phyloP scores from a whole-genome alignment of 2,113 vertebrate species.

The Thunnus maccoyii region DNA sequence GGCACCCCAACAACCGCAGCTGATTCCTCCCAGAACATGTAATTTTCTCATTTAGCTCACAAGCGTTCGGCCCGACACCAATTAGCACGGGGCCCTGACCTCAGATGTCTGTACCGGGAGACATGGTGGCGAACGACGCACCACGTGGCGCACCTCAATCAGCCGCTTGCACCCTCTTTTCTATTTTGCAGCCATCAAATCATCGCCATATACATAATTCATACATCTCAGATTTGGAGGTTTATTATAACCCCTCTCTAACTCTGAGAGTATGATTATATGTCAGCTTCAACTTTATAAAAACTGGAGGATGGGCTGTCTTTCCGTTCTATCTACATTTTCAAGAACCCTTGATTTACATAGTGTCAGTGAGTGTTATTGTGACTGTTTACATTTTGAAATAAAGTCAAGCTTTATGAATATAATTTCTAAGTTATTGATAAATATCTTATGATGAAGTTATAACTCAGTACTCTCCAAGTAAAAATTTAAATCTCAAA shows the following conservation, averaged over 20 bases:
- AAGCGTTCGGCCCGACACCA: slow-evolving; percentile 83
- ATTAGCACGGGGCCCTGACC: slow-evolving; percentile 86
- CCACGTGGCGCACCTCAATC: slow-evolving; percentile 80
- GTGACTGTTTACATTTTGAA: not conserved
- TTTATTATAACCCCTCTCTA: slow-evolving; percentile 82
- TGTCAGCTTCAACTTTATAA: slow-evolving; percentile 74
- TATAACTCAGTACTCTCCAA: not conserved
- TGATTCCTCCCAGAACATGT: slow-evolving; percentile 84
- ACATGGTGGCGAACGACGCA: slow-evolving; percentile 54
- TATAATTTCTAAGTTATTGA: slow-evolving; percentile 1
- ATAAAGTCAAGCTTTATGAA: not conserved
- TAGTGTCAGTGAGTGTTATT: slow-evolving; percentile 18
- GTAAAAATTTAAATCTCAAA: not conserved
- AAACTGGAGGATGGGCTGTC: slow-evolving; percentile 59
- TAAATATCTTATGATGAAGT: not conserved
- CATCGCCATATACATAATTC: slow-evolving; percentile 87
- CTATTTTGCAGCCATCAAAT: slow-evolving; percentile 83
- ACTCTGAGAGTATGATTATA: slow-evolving; percentile 83
- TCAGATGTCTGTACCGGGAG: slow-evolving; percentile 68
- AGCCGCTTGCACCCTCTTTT: slow-evolving; percentile 70
- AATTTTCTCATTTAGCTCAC: slow-evolving; percentile 88
- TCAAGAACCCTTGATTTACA: slow-evolving; percentile 53
- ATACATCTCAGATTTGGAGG: slow-evolving; percentile 81
- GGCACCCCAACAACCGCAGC: slow-evolving; percentile 76
- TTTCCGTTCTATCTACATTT: slow-evolving; percentile 37